A percentile compares a stretch with the other conserved stretches of the same genome.
Conservation (phyloP, 2,113 vertebrate genomes). For the Casuarius casuarius region DNA sequence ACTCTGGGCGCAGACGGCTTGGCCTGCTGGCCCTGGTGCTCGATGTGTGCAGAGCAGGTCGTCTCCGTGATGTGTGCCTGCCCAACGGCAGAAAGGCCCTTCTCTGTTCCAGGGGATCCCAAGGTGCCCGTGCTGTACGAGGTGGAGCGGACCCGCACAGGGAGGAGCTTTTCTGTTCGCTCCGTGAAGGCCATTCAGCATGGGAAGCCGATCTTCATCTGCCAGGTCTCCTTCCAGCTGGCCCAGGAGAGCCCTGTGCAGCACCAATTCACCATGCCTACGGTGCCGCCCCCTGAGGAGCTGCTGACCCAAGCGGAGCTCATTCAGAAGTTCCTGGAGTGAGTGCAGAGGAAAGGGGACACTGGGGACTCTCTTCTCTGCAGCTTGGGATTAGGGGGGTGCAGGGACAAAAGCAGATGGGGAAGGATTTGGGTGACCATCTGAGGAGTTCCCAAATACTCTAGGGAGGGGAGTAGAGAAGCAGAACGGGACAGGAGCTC, state of each 20-base stretch:
- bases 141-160: constrained; percentile 89
- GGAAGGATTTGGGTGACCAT: not conserved
- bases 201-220: constrained; percentile 90
- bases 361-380: accelerated
- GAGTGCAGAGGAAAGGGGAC: not conserved
- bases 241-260: constrained; percentile 84
- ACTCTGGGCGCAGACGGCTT: accelerated
- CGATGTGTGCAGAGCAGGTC: too few relatives aligned
- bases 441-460: not conserved
- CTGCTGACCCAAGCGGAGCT: constrained; percentile 84
- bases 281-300: constrained; percentile 84
- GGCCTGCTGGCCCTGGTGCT: not conserved
- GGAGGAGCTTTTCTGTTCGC: constrained; percentile 90
- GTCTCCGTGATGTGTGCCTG: not conserved
- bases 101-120: constrained; percentile 85
- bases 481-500: not conserved
- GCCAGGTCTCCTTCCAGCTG: constrained; percentile 91
- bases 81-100: not conserved
- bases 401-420: not conserved
- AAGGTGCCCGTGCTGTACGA: constrained; percentile 91
- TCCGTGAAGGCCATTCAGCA: constrained; percentile 92
- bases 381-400: not conserved
- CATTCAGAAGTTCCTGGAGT: constrained; percentile 87
- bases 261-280: constrained; percentile 93
- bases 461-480: not conserved